These are phyloP conservation scores for Myrmecophaga tridactyla DNA, from an alignment of 2,113 vertebrate genomes.

Conservation along the genomic window DNA sequence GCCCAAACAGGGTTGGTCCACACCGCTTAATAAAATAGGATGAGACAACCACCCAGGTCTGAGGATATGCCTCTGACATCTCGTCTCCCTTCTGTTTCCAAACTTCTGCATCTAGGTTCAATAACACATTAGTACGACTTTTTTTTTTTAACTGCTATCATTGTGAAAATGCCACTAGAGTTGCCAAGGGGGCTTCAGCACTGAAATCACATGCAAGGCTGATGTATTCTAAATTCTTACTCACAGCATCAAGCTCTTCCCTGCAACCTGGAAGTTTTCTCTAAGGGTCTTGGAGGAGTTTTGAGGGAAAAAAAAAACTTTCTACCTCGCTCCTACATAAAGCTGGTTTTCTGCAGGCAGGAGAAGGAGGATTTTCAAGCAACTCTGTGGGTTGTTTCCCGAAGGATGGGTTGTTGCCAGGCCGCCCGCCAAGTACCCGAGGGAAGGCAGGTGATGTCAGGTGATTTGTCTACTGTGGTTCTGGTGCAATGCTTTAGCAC, in stretches of 20 bases:
- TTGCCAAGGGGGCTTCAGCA: background rate
- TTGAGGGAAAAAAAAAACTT: background rate
- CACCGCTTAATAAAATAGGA: background rate
- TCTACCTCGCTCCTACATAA: background rate
- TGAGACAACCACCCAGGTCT: background rate
- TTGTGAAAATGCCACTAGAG: background rate
- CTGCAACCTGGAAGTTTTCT: background rate
- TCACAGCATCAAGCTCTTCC: background rate
- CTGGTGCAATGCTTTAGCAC: background rate
- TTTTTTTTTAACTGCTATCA: background rate
- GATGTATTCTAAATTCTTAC: background rate
- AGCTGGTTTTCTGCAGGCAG: background rate
- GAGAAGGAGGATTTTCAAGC: background rate
- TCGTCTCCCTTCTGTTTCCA: background rate
- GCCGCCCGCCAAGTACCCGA: background rate
- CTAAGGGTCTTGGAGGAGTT: background rate
- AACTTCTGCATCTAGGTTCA: background rate
- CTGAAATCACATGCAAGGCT: background rate
- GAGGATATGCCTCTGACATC: background rate
- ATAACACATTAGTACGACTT: background rate
- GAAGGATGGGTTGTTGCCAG: background rate
- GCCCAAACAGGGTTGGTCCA: background rate
- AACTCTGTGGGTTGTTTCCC: background rate
- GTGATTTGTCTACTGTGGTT: background rate
- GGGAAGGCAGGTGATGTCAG: background rate